Evolutionary conservation across 2,113 vertebrate species (phyloP).

Genomic region (Peromyscus polionotus): DNA sequence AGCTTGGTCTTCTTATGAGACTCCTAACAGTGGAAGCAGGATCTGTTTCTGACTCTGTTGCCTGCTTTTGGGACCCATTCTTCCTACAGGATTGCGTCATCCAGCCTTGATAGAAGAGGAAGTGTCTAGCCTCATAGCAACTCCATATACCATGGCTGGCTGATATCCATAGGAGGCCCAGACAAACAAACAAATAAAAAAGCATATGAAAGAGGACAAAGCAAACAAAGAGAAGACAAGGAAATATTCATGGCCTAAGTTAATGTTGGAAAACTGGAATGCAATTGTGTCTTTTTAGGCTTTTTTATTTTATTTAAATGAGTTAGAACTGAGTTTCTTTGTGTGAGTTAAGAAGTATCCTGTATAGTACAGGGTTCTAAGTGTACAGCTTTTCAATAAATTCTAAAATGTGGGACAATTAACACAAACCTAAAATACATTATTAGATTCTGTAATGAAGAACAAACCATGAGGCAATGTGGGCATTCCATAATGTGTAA

Average conservation of each 20-base stretch:
- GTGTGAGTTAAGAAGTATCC: background rate
- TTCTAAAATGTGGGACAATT: background rate
- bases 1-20: too few species aligned
- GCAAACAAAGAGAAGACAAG: background rate
- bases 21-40: too few species aligned
- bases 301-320: background rate
- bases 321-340: background rate
- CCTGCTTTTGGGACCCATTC: too few species aligned
- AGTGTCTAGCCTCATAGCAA: too few species aligned
- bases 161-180: too few species aligned
- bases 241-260: background rate
- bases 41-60: too few species aligned
- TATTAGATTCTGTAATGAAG: background rate
- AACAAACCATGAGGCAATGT: background rate
- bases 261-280: background rate
- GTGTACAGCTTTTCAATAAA: background rate
- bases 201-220: background rate
- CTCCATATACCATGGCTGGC: too few species aligned
- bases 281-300: too few species aligned
- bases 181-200: background rate
- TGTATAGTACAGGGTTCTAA: background rate
- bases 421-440: background rate
- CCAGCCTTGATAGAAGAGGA: too few species aligned
- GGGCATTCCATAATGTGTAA: background rate
- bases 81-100: too few species aligned